Conservation (phyloP, 2,113 vertebrate genomes). For the Xyrauchen texanus region DNA sequence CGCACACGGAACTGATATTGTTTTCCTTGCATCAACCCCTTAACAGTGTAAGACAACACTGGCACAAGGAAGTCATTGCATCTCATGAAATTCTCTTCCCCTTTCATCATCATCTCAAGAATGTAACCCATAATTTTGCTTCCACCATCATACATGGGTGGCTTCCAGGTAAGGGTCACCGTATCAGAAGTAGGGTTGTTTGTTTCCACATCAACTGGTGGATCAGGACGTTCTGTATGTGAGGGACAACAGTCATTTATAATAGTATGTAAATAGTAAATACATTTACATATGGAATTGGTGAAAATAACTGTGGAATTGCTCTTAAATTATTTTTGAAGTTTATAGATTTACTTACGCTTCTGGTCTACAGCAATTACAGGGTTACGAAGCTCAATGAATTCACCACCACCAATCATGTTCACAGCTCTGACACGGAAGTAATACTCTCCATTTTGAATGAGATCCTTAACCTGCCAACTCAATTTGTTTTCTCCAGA, state of each 20-base stretch:
- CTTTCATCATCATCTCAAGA: slow-evolving; percentile 89
- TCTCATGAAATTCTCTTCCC: slow-evolving; percentile 87
- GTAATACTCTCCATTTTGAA: slow-evolving; percentile 94
- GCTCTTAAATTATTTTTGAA: not conserved
- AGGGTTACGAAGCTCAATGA: slow-evolving; percentile 90
- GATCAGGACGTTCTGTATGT: slow-evolving; percentile 86
- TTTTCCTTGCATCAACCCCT: slow-evolving; percentile 85
- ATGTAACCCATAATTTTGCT: slow-evolving; percentile 96
- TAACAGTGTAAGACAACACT: slow-evolving; percentile 89
- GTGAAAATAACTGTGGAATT: not conserved
- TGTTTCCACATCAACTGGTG: slow-evolving; percentile 90
- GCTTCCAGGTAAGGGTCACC: slow-evolving; percentile 95
- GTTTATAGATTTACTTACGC: slow-evolving; percentile 76
- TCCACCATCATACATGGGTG: slow-evolving; percentile 93
- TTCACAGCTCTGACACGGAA: slow-evolving; percentile 96
- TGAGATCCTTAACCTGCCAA: slow-evolving; percentile 94
- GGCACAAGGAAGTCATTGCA: slow-evolving; percentile 96
- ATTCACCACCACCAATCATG: slow-evolving; percentile 97
- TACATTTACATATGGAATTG: not conserved
- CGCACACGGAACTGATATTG: slow-evolving; percentile 89
- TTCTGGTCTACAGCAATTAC: slow-evolving; percentile 95
- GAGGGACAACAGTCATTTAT: not conserved
- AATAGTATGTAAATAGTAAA: slow-evolving; percentile 10
- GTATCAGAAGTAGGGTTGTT: slow-evolving; percentile 89
- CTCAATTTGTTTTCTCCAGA: slow-evolving; percentile 95